Evolutionary conservation across 2,113 vertebrate species (phyloP).

Genomic region (Xyrauchen texanus): DNA sequence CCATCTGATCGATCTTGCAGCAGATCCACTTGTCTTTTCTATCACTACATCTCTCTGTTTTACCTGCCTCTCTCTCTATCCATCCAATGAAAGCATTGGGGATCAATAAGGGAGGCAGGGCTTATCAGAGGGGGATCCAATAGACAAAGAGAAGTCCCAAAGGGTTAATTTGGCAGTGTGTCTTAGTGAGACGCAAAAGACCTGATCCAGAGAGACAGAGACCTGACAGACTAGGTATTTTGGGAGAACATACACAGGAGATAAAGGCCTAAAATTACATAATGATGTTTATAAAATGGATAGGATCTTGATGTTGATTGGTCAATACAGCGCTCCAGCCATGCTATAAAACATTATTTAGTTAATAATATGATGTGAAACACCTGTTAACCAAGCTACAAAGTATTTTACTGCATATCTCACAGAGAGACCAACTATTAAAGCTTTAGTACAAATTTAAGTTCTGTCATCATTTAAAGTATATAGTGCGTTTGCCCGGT

Average conservation of each 20-base stretch:
- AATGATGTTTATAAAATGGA: not conserved
- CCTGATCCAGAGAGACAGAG: conserved; percentile 14
- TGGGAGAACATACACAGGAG: conserved; percentile 9
- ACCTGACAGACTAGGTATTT: not conserved
- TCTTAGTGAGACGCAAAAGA: not conserved
- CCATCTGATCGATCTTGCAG: conserved; percentile 25
- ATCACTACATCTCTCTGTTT: conserved; percentile 23
- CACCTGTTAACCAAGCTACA: no score
- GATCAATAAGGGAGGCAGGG: conserved; percentile 20
- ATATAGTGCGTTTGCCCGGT: no score
- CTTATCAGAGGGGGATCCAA: conserved; percentile 20
- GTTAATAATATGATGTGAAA: no score
- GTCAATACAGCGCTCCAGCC: no score
- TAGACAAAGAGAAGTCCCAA: conserved; percentile 15
- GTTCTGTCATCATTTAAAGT: no score
- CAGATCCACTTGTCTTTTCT: not conserved
- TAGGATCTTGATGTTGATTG: not conserved
- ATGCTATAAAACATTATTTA: no score
- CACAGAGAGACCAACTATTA: no score
- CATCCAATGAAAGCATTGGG: conserved; percentile 9
- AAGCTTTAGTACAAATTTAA: no score
- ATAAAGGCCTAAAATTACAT: conserved; percentile 7
- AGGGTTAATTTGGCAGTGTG: conserved; percentile 35
- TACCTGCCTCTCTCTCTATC: conserved; percentile 25
- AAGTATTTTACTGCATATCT: no score